Evolutionary conservation across 2,888 invertebrate species (phyloP), one percentile per base, ranked within the genome.

Genomic region (Sisyra nigra): DNA sequence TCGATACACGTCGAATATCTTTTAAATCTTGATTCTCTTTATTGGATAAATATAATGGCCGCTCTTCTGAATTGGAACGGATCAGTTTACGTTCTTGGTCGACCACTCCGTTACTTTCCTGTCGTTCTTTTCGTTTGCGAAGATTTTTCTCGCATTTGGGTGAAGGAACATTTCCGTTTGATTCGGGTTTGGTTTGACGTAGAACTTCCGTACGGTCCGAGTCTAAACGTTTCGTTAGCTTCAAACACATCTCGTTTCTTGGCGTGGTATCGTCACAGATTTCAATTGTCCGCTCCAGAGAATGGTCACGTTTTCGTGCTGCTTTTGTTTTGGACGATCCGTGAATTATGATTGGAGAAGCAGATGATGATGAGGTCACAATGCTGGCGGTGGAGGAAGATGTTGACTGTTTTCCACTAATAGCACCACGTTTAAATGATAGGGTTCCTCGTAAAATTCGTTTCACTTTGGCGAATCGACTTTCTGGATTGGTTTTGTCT

Each of bases 111-210:
- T 54, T 61, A 57, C 73, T 73, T 57, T 76, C 75, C 53, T 74
- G 70, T 36, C 75, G 66, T 55, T 76, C 76, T 58, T 75, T 76
- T 48, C 76, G 66, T 56, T 76, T 75, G 45, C 74, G 61, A 32
- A 72, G 62, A 47, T 63, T 64, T 45, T 49, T 48, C 6, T 48
- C 48, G 14, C 44, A 45, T 11, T 45, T 41, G 6, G 44, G 44
- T n/a, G 37, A 37, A 18, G 37, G 11, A 8, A 18, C 37, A 45
- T 41, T 14, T 46, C 45, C 11, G 8, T 17, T 19, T 15, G 17
- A 8, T 9, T 33, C 33, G 4, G 14, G 14, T 8, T 33, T 33
- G 8, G n/a, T 3, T 37, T 37, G 24, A 24, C 24, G 24, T 7
- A 24, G 7, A 24, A 24, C 24, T 7, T 24, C 24, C 3, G 24